A percentile compares a stretch with the other conserved stretches of the same genome.
These are phyloP conservation scores for Eubasilissa splendida DNA, from an alignment of 2,888 invertebrate genomes.

Conservation along the genomic window DNA sequence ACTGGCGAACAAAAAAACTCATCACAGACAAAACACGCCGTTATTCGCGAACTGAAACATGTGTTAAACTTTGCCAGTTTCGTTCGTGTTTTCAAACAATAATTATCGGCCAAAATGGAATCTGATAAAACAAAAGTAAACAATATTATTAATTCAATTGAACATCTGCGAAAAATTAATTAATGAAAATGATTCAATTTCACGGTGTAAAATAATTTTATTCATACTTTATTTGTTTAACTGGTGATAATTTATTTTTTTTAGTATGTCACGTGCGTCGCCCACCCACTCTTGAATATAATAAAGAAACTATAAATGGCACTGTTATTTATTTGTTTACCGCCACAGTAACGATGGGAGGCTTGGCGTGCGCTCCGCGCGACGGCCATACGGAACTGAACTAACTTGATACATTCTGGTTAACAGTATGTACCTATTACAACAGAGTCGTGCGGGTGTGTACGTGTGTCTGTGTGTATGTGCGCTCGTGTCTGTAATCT, in stretches of 20 bases:
- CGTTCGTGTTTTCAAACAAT: conserved; percentile 3
- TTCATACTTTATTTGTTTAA: too few species aligned
- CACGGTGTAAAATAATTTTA: too few species aligned
- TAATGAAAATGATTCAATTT: too few species aligned
- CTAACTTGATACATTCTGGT: conserved; percentile 27
- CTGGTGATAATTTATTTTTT: too few species aligned
- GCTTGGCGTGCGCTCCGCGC: conserved; percentile 22
- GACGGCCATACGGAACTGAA: conserved; percentile 15
- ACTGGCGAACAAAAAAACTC: not conserved
- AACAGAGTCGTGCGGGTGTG: not conserved
- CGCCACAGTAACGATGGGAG: conserved; percentile 9
- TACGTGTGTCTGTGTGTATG: not conserved
- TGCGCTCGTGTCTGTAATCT: conserved; percentile 14
- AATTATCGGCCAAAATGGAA: too few species aligned
- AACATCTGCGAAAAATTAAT: too few species aligned
- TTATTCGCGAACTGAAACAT: conserved; percentile 7
- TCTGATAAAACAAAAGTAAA: too few species aligned
- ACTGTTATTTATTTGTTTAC: conserved; percentile 23
- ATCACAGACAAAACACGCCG: conserved; percentile 12
- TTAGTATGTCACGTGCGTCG: too few species aligned
- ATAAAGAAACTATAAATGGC: not conserved
- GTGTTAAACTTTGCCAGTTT: not conserved
- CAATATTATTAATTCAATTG: too few species aligned
- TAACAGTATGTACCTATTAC: conserved; percentile 30
- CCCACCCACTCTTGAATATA: too few species aligned